Evolutionary conservation across 1,140 invertebrate species (phyloP).

Genomic region (Linepithema humile): DNA sequence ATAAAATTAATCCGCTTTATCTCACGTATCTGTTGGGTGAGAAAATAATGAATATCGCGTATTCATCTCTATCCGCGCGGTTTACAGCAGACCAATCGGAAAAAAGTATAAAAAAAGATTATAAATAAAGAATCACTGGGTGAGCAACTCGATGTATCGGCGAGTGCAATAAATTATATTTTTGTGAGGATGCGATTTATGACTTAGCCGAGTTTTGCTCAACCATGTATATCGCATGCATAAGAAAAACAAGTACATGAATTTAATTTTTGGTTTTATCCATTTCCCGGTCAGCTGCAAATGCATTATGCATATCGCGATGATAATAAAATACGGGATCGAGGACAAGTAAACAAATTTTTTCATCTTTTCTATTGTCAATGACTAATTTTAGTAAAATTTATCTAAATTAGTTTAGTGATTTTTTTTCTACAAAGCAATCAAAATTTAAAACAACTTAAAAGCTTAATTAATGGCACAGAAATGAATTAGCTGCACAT

Average conservation of each 20-base stretch:
- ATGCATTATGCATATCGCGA: neutral
- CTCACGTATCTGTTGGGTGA: neutral
- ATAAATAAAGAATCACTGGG: constrained; percentile 28
- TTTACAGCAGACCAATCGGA: constrained; percentile 3
- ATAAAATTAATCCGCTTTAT: constrained; percentile 48
- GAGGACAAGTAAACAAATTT: neutral
- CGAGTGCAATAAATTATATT: constrained; percentile 33
- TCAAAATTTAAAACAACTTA: neutral
- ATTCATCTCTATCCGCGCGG: constrained; percentile 18
- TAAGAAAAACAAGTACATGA: neutral
- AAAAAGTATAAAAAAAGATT: constrained; percentile 29
- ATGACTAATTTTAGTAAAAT: neutral
- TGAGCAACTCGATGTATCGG: constrained; percentile 6
- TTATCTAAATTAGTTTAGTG: neutral
- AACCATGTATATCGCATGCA: neutral
- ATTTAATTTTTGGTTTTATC: constrained; percentile 3
- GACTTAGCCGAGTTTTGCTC: neutral
- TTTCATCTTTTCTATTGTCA: neutral
- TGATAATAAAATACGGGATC: neutral
- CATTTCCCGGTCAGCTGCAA: neutral
- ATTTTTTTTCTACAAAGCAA: neutral
- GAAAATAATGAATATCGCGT: constrained; percentile 37
- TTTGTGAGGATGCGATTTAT: constrained; percentile 15
- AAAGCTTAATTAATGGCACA: too few species aligned
- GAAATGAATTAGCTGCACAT: too few species aligned